Evolutionary conservation across 2,113 vertebrate genomes (phyloP).

Genomic region (Alaudala cheleensis): DNA sequence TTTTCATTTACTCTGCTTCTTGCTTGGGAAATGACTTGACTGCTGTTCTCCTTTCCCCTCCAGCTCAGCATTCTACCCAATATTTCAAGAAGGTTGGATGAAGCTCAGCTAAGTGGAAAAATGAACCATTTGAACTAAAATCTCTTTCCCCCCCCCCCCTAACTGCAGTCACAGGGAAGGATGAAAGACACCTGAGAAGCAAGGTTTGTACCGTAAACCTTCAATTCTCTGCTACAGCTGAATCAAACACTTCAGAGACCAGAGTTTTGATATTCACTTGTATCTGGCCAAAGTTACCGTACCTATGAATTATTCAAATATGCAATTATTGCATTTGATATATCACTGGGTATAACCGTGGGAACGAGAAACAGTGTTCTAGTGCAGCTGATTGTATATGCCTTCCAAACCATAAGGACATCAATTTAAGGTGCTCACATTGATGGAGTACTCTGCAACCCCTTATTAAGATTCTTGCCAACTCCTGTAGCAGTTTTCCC

Average conservation of each 20-base stretch:
- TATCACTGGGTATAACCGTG: conserved; percentile 45
- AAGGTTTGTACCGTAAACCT: background rate
- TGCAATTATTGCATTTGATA: conserved; percentile 59
- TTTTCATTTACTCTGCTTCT: conserved; percentile 4
- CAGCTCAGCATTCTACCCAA: conserved; percentile 5
- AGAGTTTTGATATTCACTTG: conserved; percentile 43
- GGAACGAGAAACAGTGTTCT: conserved; percentile 51
- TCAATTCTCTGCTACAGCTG: background rate
- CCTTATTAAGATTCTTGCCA: conserved; percentile 54
- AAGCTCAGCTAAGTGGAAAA: conserved; percentile 37
- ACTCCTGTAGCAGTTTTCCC: conserved; percentile 16
- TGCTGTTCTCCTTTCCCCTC: background rate
- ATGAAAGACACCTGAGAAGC: conserved; percentile 7
- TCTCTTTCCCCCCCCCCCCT: background rate
- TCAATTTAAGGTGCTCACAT: conserved; percentile 49
- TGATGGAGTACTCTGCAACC: conserved; percentile 45
- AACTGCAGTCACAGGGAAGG: background rate
- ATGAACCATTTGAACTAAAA: conserved; percentile 31
- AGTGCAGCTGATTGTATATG: conserved; percentile 45
- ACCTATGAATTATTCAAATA: conserved; percentile 65
- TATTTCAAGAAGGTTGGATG: conserved; percentile 29
- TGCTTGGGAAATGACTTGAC: background rate
- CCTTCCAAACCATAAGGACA: conserved; percentile 53
- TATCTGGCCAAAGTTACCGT: conserved; percentile 27
- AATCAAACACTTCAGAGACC: conserved; percentile 44